Conservation (phyloP, 2,113 vertebrate species). For the Vidua macroura region DNA sequence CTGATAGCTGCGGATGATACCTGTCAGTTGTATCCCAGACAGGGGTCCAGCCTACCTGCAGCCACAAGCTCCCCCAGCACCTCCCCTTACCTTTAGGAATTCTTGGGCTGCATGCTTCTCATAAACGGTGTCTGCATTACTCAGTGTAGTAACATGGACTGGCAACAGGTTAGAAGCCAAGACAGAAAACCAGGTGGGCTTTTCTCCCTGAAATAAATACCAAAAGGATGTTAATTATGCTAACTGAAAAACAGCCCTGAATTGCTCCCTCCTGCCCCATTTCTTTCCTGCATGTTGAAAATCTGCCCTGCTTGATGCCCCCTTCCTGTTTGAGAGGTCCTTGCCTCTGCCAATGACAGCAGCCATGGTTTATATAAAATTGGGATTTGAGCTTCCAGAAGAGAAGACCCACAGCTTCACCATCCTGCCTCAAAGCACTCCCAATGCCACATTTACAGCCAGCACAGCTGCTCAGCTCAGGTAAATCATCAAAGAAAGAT, state of each 20-base stretch:
- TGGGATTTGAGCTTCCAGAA: neutral
- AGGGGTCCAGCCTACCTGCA: neutral
- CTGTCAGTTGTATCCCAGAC: neutral
- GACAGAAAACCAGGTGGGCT: constrained; percentile 88
- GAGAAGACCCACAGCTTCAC: neutral
- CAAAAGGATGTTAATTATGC: neutral
- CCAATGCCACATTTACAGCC: neutral
- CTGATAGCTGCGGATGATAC: neutral
- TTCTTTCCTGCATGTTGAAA: neutral
- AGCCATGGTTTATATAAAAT: neutral
- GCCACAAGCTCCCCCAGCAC: neutral
- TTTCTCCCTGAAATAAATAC: constrained; percentile 75
- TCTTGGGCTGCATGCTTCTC: constrained; percentile 77
- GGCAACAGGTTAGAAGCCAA: constrained; percentile 82
- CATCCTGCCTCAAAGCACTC: neutral
- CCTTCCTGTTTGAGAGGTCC: accelerated
- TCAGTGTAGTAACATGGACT: constrained; percentile 77
- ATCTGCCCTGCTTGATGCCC: neutral
- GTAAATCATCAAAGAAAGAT: neutral
- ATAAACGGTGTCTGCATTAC: constrained; percentile 79
- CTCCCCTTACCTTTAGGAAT: constrained; percentile 81
- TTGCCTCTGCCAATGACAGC: neutral
- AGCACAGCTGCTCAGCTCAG: neutral
- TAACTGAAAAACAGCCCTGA: neutral
- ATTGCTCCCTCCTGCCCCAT: neutral